Evolutionary conservation across 1,140 invertebrate genomes (phyloP).

Genomic region (Homalodisca vitripennis): DNA sequence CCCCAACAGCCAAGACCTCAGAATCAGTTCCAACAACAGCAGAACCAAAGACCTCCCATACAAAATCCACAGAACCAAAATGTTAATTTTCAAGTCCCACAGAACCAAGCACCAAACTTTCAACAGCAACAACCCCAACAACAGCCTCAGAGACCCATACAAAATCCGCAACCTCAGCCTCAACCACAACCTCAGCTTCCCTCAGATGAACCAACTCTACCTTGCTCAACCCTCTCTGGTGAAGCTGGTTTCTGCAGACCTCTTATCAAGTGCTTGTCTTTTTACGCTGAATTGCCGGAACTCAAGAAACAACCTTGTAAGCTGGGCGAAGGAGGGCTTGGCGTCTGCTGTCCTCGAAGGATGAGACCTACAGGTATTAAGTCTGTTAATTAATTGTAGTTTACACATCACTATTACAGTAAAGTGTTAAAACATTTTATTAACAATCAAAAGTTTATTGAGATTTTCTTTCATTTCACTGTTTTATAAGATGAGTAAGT

Average conservation of each 20-base stretch:
- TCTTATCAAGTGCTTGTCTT: constrained; percentile 50
- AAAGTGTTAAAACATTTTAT: too few relatives aligned
- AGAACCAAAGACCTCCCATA: not conserved
- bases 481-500: too few relatives aligned
- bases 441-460: not conserved
- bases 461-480: not conserved
- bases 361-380: constrained; percentile 35
- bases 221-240: constrained; percentile 39
- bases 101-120: not conserved
- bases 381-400: not conserved
- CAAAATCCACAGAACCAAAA: constrained; percentile 2
- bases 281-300: constrained; percentile 51
- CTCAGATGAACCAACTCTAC: constrained; percentile 16
- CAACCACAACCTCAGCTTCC: constrained; percentile 1
- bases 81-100: not conserved
- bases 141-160: constrained; percentile 8
- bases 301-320: constrained; percentile 49
- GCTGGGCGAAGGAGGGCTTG: constrained; percentile 44
- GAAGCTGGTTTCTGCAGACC: constrained; percentile 47
- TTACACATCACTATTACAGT: too few relatives aligned
- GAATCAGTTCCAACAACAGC: constrained; percentile 19
- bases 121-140: constrained; percentile 2
- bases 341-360: constrained; percentile 49
- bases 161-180: not conserved
- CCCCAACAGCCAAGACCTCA: not conserved